Percentiles rank a stretch among this genome's conserved stretches.
Conservation (phyloP, 2,113 vertebrate species). For the Nansenia antarctica region DNA sequence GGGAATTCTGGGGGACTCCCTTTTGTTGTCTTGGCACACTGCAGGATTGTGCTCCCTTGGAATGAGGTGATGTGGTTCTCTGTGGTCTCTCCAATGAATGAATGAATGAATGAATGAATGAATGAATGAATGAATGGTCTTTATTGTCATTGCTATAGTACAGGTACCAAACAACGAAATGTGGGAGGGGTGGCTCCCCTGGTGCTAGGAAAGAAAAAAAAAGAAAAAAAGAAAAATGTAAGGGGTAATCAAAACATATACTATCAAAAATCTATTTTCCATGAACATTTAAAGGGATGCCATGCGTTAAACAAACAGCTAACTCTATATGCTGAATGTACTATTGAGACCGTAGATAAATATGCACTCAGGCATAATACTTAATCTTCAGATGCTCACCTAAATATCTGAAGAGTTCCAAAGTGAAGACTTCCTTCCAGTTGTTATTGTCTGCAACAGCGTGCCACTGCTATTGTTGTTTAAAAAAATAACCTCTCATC, state of each 20-base stretch:
- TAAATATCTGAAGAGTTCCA: slow-evolving; percentile 30
- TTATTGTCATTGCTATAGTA: too few relatives aligned
- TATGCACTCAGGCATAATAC: not conserved
- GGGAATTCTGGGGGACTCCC: slow-evolving; percentile 59
- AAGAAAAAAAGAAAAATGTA: too few relatives aligned
- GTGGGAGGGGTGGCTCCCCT: too few relatives aligned
- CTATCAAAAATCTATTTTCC: not conserved
- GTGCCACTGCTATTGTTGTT: slow-evolving; percentile 63
- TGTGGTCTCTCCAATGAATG: not conserved
- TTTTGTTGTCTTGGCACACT: slow-evolving; percentile 54
- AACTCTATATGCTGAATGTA: not conserved
- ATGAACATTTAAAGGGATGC: too few relatives aligned
- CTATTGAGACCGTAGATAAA: not conserved
- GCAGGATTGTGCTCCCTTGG: slow-evolving; percentile 16
- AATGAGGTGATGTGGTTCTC: slow-evolving; percentile 16
- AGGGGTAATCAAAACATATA: too few relatives aligned
- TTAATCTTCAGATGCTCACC: slow-evolving; percentile 15
- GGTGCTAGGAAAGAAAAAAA: too few relatives aligned
- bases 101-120: too few relatives aligned
- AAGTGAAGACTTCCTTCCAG: slow-evolving; percentile 61
- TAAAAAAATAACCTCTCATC: slow-evolving; percentile 63
- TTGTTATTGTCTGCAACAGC: slow-evolving; percentile 49
- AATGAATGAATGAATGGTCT: too few relatives aligned
- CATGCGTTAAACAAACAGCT: not conserved
- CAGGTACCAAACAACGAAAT: too few relatives aligned